A percentile compares a stretch with the other conserved stretches of the same genome.
These are phyloP conservation scores for Leucopsar rothschildi DNA, from an alignment of 2,113 vertebrate genomes.

Conservation along the genomic window DNA sequence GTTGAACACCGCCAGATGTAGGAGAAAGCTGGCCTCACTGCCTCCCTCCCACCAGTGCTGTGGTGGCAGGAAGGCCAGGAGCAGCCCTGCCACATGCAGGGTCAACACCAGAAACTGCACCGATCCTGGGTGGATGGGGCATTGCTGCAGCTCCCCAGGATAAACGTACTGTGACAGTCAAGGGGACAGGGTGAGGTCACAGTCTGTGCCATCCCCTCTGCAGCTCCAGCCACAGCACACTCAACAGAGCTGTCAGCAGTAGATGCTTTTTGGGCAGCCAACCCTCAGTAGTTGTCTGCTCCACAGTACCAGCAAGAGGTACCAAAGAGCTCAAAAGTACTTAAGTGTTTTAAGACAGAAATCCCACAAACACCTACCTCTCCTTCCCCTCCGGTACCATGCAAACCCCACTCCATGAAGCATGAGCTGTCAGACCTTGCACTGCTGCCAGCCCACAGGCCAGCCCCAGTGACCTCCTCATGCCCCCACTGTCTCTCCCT, in stretches of 20 bases:
- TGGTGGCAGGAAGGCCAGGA: background rate
- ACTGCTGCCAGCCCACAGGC: too few species aligned
- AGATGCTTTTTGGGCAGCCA: background rate
- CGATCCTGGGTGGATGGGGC: fast-evolving
- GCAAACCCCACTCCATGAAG: background rate
- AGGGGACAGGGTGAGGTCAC: background rate
- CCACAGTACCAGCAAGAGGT: background rate
- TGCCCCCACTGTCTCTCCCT: fast-evolving
- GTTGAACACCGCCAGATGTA: fast-evolving
- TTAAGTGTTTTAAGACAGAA: background rate
- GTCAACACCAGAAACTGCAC: fast-evolving
- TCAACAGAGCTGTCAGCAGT: background rate
- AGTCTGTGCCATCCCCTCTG: background rate
- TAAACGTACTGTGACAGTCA: background rate
- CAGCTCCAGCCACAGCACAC: fast-evolving
- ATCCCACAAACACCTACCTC: background rate
- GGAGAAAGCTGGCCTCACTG: background rate
- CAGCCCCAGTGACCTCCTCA: fast-evolving
- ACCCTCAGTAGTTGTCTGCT: background rate
- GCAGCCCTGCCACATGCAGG: fast-evolving
- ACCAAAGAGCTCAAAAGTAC: background rate
- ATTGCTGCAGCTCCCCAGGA: background rate
- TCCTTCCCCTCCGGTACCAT: fast-evolving
- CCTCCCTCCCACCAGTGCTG: background rate
- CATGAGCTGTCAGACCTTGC: background rate